phyloP scores from a whole-genome alignment of 1,140 invertebrate species.

The silkworm (Bombyx mori) region DNA sequence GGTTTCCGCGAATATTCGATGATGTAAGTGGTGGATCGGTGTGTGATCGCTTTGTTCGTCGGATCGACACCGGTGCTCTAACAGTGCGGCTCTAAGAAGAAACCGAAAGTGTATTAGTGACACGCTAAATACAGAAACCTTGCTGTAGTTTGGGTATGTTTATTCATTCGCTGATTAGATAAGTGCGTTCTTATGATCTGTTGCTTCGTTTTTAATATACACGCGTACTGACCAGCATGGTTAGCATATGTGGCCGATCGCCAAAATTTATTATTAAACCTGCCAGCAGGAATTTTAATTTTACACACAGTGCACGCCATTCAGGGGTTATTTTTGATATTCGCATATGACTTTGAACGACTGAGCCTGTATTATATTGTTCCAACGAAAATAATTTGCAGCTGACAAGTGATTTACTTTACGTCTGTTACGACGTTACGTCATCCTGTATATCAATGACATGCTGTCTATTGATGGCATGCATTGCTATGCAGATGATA shows the following conservation, averaged over 20 bases:
- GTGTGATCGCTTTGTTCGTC: slow-evolving; percentile 38
- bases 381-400: not conserved
- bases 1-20: slow-evolving; percentile 43
- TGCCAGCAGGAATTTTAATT: slow-evolving; percentile 39
- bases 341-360: slow-evolving; percentile 4
- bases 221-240: slow-evolving; percentile 6
- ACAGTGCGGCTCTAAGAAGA: slow-evolving; percentile 39
- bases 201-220: slow-evolving; percentile 9
- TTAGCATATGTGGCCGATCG: slow-evolving; percentile 32
- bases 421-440: not conserved
- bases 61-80: slow-evolving; percentile 24
- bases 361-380: slow-evolving; percentile 5
- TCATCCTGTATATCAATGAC: not conserved
- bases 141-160: slow-evolving; percentile 18
- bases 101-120: slow-evolving; percentile 41
- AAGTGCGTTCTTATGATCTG: slow-evolving; percentile 7
- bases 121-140: slow-evolving; percentile 24
- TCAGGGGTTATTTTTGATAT: slow-evolving; percentile 33
- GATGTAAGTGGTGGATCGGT: slow-evolving; percentile 43
- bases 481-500: too few relatives aligned
- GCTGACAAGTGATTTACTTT: not conserved
- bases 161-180: slow-evolving; percentile 10
- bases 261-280: slow-evolving; percentile 52
- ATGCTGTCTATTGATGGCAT: too few relatives aligned
- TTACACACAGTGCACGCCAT: slow-evolving; percentile 26